Evolutionary conservation across 2,888 invertebrate species (phyloP).

Genomic region (Deladenus siricidicola): DNA sequence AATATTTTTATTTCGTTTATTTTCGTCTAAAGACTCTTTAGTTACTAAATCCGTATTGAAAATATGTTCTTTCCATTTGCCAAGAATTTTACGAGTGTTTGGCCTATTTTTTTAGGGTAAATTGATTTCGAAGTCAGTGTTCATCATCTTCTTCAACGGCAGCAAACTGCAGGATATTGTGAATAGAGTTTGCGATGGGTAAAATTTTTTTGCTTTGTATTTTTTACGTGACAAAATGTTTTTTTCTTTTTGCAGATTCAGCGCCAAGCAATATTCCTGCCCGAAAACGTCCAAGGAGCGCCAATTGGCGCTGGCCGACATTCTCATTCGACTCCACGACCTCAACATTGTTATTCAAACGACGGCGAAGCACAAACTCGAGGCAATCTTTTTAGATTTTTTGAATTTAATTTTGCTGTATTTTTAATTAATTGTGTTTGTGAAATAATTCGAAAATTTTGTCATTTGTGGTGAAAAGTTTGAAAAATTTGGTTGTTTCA

Average conservation of each 20-base stretch:
- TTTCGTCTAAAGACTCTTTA: too few species aligned
- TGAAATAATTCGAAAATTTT: too few species aligned
- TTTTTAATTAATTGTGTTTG: too few species aligned
- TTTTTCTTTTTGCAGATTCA: conserved; percentile 61
- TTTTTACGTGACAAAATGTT: neutral
- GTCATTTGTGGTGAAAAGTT: too few species aligned
- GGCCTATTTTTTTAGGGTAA: conserved; percentile 30
- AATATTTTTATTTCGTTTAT: too few species aligned
- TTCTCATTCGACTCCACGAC: conserved; percentile 94
- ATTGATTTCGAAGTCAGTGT: conserved; percentile 85
- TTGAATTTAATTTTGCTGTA: too few species aligned
- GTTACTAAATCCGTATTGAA: too few species aligned
- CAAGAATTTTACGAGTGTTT: too few species aligned
- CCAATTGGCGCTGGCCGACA: conserved; percentile 91
- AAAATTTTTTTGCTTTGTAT: neutral
- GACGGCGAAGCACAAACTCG: conserved; percentile 41
- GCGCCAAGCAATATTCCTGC: conserved; percentile 92
- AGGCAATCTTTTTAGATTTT: conserved; percentile 22
- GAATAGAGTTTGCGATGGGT: conserved; percentile 93
- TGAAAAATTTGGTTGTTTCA: too few species aligned
- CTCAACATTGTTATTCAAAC: conserved; percentile 65
- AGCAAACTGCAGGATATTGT: conserved; percentile 91
- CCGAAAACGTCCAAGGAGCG: conserved; percentile 92
- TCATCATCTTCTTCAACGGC: conserved; percentile 71
- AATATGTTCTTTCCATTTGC: too few species aligned